Evolutionary conservation across 1,140 invertebrate species (phyloP).

Genomic region (Ostrea denselamellosa): DNA sequence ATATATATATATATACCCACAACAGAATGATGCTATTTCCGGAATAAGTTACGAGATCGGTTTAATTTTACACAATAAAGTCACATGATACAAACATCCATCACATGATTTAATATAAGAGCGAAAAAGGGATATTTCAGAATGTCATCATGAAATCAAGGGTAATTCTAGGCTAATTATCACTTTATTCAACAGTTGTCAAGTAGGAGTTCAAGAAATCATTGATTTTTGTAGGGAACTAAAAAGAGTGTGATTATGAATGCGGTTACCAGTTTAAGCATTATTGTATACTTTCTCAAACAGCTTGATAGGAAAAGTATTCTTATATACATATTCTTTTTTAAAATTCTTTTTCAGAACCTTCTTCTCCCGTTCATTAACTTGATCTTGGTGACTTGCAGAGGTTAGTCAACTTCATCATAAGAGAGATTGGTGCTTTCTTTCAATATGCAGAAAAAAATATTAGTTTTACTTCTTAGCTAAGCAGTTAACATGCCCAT

Average conservation of each 20-base stretch:
- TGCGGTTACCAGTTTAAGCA: too few relatives aligned
- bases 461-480: too few relatives aligned
- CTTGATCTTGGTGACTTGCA: background rate
- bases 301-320: background rate
- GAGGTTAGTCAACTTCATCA: background rate
- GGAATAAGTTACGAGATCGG: background rate
- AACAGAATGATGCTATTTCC: background rate
- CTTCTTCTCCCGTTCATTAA: background rate
- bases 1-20: too few relatives aligned
- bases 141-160: too few relatives aligned
- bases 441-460: too few relatives aligned
- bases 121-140: background rate
- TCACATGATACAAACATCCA: conserved; percentile 28
- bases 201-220: too few relatives aligned
- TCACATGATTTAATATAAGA: conserved; percentile 5
- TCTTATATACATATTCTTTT: background rate
- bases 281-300: background rate
- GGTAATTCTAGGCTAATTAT: too few relatives aligned
- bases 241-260: too few relatives aligned
- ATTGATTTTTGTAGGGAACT: too few relatives aligned
- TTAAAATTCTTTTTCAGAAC: conserved; percentile 15
- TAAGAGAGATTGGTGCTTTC: background rate
- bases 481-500: too few relatives aligned
- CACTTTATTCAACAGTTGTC: too few relatives aligned
- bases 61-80: background rate